phyloP scores from a whole-genome alignment of 2,113 vertebrate species.

The Pelmatolapia mariae region DNA sequence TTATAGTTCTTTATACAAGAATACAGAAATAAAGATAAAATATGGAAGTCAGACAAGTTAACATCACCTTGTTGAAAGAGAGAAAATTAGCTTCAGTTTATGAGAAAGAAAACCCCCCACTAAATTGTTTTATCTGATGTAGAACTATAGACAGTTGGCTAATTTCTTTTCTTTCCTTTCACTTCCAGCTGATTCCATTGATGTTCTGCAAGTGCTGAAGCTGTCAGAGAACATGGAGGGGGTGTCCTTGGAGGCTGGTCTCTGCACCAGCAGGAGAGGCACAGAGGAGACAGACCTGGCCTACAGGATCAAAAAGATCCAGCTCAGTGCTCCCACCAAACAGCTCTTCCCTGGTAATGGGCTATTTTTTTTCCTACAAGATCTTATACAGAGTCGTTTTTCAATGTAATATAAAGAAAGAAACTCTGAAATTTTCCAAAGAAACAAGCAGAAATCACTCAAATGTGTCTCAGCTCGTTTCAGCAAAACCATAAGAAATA shows the following conservation, averaged over 20 bases:
- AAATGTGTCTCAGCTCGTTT: not conserved
- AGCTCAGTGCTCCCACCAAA: constrained; percentile 75
- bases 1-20: not conserved
- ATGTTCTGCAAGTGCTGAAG: constrained; percentile 76
- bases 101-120: not conserved
- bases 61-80: not conserved
- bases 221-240: constrained; percentile 75
- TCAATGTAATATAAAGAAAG: not conserved
- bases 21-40: not conserved
- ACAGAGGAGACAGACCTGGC: constrained; percentile 73
- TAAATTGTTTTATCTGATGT: not conserved
- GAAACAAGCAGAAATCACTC: not conserved
- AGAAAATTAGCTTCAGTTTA: not conserved
- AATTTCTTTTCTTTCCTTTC: not conserved
- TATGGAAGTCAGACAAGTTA: not conserved
- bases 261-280: constrained; percentile 75
- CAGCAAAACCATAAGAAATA: not conserved
- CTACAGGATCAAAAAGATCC: constrained; percentile 77
- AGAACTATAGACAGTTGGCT: not conserved
- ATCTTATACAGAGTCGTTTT: not conserved
- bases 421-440: not conserved
- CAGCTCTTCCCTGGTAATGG: constrained; percentile 82
- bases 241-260: constrained; percentile 73
- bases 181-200: constrained; percentile 68
- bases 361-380: not conserved